These are phyloP conservation scores for Dastarcus helophoroides DNA, from an alignment of 2,888 invertebrate species.

Conservation along the genomic window DNA sequence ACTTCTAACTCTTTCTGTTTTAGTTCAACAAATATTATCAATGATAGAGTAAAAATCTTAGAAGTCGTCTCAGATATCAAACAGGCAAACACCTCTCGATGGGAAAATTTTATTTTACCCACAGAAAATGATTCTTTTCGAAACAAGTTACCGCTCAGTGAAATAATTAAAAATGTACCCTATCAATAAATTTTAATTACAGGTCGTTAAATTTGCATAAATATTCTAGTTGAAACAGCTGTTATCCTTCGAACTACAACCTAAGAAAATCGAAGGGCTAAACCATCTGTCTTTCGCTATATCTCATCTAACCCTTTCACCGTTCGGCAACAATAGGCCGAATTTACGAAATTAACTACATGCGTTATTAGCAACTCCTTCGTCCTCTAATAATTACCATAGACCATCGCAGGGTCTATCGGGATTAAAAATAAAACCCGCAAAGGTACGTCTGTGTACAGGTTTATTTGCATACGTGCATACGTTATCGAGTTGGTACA, in stretches of 20 bases:
- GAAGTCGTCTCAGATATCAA: too few relatives aligned
- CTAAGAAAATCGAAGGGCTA: conserved; percentile 8
- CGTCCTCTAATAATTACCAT: background rate
- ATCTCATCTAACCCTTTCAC: too few relatives aligned
- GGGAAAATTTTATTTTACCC: background rate
- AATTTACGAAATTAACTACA: conserved; percentile 3
- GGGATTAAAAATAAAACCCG: background rate
- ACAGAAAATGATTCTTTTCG: background rate
- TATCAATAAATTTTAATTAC: conserved; percentile 13
- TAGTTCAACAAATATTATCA: too few relatives aligned
- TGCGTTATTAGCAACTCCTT: background rate
- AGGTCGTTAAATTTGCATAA: conserved; percentile 10
- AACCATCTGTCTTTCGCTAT: conserved; percentile 9
- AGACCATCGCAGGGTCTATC: background rate
- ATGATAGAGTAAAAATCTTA: too few relatives aligned
- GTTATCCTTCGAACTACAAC: conserved; percentile 5
- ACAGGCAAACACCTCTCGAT: background rate
- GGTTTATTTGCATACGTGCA: conserved; percentile 9
- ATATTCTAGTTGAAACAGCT: conserved; percentile 9
- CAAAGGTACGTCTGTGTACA: conserved; percentile 3
- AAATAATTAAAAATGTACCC: conserved; percentile 10
- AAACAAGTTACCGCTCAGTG: background rate
- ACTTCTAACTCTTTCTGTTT: too few relatives aligned
- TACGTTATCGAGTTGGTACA: conserved; percentile 5
- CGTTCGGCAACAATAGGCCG: too few relatives aligned